Percentiles rank a stretch among this genome's conserved stretches.
These are phyloP conservation scores for Anthopleura xanthogrammica DNA, from an alignment of 92 coral and sea anemone genomes.

Conservation along the genomic window DNA sequence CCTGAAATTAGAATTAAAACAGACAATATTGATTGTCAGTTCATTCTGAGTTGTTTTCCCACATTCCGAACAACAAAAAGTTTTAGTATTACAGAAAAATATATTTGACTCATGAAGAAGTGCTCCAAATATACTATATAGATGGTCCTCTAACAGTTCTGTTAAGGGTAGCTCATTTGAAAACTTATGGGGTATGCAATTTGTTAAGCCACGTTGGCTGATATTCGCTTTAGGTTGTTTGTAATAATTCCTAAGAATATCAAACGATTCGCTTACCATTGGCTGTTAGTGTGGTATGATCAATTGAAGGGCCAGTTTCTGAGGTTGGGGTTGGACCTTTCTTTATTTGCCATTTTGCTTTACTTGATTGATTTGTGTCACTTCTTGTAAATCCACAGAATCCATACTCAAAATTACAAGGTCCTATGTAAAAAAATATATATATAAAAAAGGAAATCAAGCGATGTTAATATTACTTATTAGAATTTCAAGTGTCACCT, in stretches of 20 bases:
- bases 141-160: too few species aligned
- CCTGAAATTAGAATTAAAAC: not conserved
- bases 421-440: slow-evolving; percentile 11
- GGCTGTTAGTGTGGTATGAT: slow-evolving; percentile 8
- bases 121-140: too few species aligned
- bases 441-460: not conserved
- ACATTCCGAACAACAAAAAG: too few species aligned
- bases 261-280: not conserved
- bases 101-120: too few species aligned
- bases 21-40: too few species aligned
- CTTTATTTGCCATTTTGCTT: slow-evolving; percentile 16
- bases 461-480: not conserved
- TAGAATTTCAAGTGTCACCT: too few species aligned
- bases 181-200: too few species aligned
- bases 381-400: slow-evolving; percentile 10
- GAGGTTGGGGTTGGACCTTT: slow-evolving; percentile 12
- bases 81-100: too few species aligned
- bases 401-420: slow-evolving; percentile 24
- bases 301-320: slow-evolving; percentile 14
- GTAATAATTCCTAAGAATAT: not conserved
- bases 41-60: too few species aligned
- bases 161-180: too few species aligned
- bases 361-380: not conserved
- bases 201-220: not conserved
- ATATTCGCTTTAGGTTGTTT: too few species aligned